Base-by-base conservation (phyloP, 2,797 vertebrate genomes). In the Sternarchorhynchus goeldii region DNA sequence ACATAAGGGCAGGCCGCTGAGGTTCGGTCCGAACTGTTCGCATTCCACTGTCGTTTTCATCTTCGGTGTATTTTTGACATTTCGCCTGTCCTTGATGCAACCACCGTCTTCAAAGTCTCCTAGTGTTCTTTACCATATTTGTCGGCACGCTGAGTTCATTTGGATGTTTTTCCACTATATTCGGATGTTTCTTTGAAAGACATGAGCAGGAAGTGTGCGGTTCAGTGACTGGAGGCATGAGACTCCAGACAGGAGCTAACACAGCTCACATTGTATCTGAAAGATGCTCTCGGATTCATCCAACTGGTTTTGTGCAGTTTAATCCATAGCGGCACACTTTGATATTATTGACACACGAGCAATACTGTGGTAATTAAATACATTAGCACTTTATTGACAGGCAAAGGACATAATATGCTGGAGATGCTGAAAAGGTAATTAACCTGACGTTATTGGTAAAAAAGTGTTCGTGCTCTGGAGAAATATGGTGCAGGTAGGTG, bases 371-470 rank as follows among this genome's bases (percentile, higher is more conserved):
- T 87, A 77, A 89, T 86, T 82, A 85, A 85, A 68, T 73, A 81
- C 84, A 87, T 82, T 79, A 79, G 81, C 64, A 78, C 79, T 78
- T 82, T 84, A 87, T 84, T 85, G 85, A 86, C 83, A 84, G 78
- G 77, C 79, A 56, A 41, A 60, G 56, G 76, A 85, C 66, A 73
- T 76, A 79, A 86, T 69, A 65, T 73, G 78, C 78, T 56, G 59
- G 56, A 75, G 79, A 57, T 73, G 76, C 74, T 55, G 65, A 72
- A 65, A 84, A 83, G 78, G 83, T 88, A 82, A 88, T 88, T 85
- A 87, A 85, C 69, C 85, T 85, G 64, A 81, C 79, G 74, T 83
- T 88, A 79, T 81, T 86, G 73, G 78, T 70, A 69, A 60, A 53
- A 31, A 82, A 80, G 55, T 56, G 21, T 14, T 55, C 8, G 16